These are phyloP conservation scores for Pseudopodoces humilis DNA, from an alignment of 2,113 vertebrate species.

Conservation along the genomic window DNA sequence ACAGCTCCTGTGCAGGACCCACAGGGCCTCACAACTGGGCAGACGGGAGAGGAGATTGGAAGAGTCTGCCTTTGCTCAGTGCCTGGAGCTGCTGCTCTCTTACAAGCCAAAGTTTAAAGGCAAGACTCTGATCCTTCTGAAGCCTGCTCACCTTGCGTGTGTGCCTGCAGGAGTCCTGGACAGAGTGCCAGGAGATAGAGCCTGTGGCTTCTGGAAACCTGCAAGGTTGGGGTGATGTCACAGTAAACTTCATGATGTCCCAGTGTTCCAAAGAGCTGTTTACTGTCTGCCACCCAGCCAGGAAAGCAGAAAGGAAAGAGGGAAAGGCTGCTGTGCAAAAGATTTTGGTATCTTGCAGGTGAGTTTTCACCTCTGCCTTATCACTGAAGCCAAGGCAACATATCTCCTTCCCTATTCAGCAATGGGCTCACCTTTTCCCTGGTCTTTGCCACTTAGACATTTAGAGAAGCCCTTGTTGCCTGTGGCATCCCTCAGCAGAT, in stretches of 20 bases:
- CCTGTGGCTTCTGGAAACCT: neutral
- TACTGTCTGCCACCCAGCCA: neutral
- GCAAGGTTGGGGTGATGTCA: neutral
- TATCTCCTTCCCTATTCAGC: neutral
- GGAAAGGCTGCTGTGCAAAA: neutral
- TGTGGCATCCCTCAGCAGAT: neutral
- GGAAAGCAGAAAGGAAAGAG: neutral
- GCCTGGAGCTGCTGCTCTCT: neutral
- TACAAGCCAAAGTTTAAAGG: neutral
- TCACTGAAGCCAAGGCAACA: neutral
- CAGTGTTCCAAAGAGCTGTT: neutral
- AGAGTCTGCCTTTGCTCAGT: neutral
- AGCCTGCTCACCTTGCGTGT: fast-evolving
- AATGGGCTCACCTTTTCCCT: neutral
- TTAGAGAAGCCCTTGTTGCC: neutral
- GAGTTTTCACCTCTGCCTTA: neutral
- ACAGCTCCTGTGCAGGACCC: neutral
- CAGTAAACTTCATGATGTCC: neutral
- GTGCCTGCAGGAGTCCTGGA: neutral
- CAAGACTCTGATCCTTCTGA: neutral
- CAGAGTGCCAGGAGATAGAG: neutral
- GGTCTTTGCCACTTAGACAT: neutral
- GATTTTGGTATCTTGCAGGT: neutral
- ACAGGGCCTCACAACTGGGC: neutral
- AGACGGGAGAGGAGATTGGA: fast-evolving